Percentiles rank a stretch among this genome's conserved stretches.
Evolutionary conservation across 2,113 vertebrate genomes (phyloP).

Genomic region (Seriola quinqueradiata): DNA sequence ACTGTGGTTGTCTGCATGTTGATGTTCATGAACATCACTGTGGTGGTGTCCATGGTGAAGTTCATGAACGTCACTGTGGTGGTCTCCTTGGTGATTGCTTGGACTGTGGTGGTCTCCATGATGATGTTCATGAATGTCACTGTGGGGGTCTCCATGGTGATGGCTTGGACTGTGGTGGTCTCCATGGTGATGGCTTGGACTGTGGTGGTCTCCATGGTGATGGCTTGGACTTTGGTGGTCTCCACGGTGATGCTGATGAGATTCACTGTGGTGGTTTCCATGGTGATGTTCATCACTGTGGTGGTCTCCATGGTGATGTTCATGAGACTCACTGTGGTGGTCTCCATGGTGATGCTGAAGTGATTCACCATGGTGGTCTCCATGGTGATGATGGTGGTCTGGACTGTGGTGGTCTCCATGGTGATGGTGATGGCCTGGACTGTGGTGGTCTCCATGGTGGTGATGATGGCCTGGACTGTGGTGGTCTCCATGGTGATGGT

Average conservation of each 20-base stretch:
- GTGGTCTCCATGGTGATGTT: background rate
- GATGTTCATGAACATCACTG: background rate
- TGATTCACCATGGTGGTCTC: background rate
- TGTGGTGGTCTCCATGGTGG: constrained; percentile 1
- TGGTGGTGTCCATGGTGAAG: background rate
- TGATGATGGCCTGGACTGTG: background rate
- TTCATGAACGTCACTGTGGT: too few relatives aligned
- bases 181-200: constrained; percentile 13
- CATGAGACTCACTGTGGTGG: background rate
- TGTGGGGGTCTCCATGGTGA: constrained; percentile 3
- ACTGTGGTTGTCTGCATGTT: background rate
- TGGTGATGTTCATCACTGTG: background rate
- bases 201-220: background rate
- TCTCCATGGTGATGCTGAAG: background rate
- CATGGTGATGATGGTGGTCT: background rate
- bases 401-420: background rate
- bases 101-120: background rate
- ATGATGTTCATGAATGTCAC: background rate
- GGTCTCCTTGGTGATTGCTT: background rate
- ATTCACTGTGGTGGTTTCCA: background rate
- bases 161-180: background rate
- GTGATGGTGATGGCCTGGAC: background rate
- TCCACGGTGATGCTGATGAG: background rate
- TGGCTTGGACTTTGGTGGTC: background rate
- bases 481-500: background rate